phyloP scores from a whole-genome alignment of 2,113 vertebrate genomes.

The Sebastes fasciatus region DNA sequence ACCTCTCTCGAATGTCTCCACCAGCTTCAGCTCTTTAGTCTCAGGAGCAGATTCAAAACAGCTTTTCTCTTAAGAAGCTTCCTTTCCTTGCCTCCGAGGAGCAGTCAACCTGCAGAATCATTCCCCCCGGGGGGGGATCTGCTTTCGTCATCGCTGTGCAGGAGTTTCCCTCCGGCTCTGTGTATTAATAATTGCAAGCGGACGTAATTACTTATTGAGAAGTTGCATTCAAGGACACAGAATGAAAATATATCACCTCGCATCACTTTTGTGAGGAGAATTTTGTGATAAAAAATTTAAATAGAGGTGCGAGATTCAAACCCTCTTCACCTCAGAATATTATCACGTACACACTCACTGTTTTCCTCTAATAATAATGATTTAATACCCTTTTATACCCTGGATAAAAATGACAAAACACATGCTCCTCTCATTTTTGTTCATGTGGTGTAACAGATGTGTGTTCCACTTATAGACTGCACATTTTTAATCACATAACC shows the following conservation, averaged over 20 bases:
- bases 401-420: background rate
- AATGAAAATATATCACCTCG: constrained; percentile 4
- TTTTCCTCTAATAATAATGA: background rate
- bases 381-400: background rate
- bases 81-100: background rate
- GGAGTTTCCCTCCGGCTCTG: constrained; percentile 38
- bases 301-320: too few species aligned
- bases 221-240: constrained; percentile 12
- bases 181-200: constrained; percentile 46
- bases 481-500: constrained; percentile 10
- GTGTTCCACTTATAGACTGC: background rate
- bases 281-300: background rate
- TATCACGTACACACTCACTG: background rate
- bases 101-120: constrained; percentile 25
- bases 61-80: background rate
- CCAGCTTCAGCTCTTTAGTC: background rate
- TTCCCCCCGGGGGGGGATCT: constrained; percentile 1
- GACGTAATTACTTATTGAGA: constrained; percentile 50
- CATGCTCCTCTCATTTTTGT: background rate
- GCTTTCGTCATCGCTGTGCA: constrained; percentile 15
- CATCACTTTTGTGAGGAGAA: background rate
- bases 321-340: background rate
- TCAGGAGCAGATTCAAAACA: background rate
- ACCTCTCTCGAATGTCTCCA: constrained; percentile 7
- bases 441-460: constrained; percentile 1